Evolutionary conservation across 2,797 vertebrate species (phyloP), one percentile per base, ranked within the genome.

Genomic region (Pipistrellus pipistrellus): DNA sequence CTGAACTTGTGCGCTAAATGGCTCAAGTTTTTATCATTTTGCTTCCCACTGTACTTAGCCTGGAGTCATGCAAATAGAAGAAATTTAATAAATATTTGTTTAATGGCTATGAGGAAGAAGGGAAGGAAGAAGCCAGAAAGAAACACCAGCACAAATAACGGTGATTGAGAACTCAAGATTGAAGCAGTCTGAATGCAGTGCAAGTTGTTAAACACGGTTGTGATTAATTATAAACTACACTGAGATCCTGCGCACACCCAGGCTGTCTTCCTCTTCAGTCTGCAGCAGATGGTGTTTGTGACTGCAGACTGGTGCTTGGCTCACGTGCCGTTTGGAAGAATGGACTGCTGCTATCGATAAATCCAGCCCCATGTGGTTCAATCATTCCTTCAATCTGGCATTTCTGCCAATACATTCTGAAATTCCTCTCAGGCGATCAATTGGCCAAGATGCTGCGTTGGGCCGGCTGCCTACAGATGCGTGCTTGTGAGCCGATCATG

Each of bases 341-440:
- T 64, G 72, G 30, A 72, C 44, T 84, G 87, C 87, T 87, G 91
- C 87, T 96, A 87, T 64, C 81, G 81, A 95, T 93, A 84, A 94
- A 91, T 92, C 80, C 91, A 96, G 80, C 87, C 89, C 83, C 93
- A 57, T 77, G 94, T 46, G 35, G 80, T n/a, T 75, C 53, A 55
- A 82, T 93, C 92, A 93, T 87, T 95, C 87, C 91, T 95, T 87
- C 94, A 73, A 91, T 84, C 93, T 95, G 93, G 72, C 84, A 91
- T 77, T 88, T 84, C 93, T 73, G 84, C 84, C 94, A 96, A 96
- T 95, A 87, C 80, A 72, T 85, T 91, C 69, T 89, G 84, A 89
- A 93, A 95, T 64, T 84, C 71, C 77, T 86, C 72, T 76, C 44
- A 81, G 78, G 88, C 38, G 32, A 80, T 95, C 91, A 81, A 53